Evolutionary conservation across 1,140 invertebrate species (phyloP).

Genomic region (Propsilocerus akamusi): DNA sequence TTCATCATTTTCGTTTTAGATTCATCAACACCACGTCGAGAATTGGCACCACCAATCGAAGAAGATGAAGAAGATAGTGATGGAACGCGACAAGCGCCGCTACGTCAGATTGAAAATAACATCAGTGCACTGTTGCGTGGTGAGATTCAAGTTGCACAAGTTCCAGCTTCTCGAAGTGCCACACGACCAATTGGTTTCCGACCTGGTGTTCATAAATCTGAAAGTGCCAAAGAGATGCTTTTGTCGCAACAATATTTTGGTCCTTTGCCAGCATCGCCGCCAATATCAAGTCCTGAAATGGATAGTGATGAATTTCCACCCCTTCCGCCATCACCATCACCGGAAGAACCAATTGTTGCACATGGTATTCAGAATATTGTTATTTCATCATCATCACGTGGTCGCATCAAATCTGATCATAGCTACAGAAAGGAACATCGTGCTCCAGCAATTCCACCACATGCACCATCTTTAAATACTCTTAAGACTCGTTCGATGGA

Average conservation of each 20-base stretch:
- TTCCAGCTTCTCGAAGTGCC: constrained; percentile 5
- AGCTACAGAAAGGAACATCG: constrained; percentile 27
- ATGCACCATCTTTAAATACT: constrained; percentile 39
- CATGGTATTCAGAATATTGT: constrained; percentile 18
- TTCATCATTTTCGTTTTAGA: background rate
- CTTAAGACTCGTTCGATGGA: constrained; percentile 66
- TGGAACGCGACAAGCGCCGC: constrained; percentile 23
- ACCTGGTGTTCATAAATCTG: constrained; percentile 42
- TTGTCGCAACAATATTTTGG: constrained; percentile 26
- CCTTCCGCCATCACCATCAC: constrained; percentile 45
- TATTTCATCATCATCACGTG: constrained; percentile 17
- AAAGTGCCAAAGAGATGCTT: constrained; percentile 44
- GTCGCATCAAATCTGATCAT: constrained; percentile 12
- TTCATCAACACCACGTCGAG: constrained; percentile 22
- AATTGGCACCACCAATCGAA: constrained; percentile 33
- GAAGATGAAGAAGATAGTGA: constrained; percentile 41
- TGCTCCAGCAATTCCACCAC: constrained; percentile 47
- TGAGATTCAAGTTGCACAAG: constrained; percentile 24
- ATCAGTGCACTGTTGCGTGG: constrained; percentile 37
- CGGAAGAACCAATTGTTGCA: constrained; percentile 11
- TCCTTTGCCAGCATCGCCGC: constrained; percentile 23
- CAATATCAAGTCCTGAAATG: constrained; percentile 19
- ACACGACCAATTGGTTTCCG: constrained; percentile 21
- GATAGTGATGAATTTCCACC: constrained; percentile 48
- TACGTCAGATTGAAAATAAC: constrained; percentile 44